phyloP scores from a whole-genome alignment of 2,797 vertebrate species.

The Poeciliopsis presidionis region DNA sequence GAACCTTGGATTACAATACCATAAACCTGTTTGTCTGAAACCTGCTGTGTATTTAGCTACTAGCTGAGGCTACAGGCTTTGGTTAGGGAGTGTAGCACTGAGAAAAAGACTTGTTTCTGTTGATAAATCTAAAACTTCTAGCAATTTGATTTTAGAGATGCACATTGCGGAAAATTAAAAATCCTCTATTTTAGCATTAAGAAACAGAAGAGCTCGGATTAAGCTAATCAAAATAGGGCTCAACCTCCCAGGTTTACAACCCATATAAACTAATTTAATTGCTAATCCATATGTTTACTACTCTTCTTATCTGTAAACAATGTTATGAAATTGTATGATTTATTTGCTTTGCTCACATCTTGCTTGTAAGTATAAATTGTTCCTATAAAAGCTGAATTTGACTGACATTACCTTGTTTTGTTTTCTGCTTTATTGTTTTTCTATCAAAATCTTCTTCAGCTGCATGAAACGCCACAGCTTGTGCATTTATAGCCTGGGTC shows the following conservation, averaged over 20 bases:
- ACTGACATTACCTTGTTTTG: neutral
- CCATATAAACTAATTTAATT: conserved; percentile 50
- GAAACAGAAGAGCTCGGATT: conserved; percentile 32
- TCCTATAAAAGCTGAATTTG: neutral
- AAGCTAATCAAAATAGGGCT: conserved; percentile 28
- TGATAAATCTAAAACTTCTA: neutral
- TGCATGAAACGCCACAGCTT: neutral
- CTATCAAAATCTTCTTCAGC: neutral
- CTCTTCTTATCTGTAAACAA: conserved; percentile 48
- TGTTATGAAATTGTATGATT: neutral
- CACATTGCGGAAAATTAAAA: neutral
- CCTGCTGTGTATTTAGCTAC: conserved; percentile 4
- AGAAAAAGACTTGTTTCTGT: neutral
- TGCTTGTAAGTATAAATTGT: neutral
- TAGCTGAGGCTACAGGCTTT: conserved; percentile 4
- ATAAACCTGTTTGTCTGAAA: neutral
- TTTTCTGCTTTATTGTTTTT: neutral
- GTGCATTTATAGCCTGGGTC: neutral
- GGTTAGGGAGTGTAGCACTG: conserved; percentile 1
- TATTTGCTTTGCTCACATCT: conserved; percentile 15
- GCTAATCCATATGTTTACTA: conserved; percentile 48
- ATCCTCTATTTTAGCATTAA: conserved; percentile 32
- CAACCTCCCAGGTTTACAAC: conserved; percentile 33
- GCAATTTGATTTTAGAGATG: conserved; percentile 40
- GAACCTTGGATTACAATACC: neutral